A percentile compares a stretch with the other conserved stretches of the same genome.
Evolutionary conservation across 53 echinoderm and acorn worm genomes (phyloP).

Genomic region (Glandiceps talaboti): DNA sequence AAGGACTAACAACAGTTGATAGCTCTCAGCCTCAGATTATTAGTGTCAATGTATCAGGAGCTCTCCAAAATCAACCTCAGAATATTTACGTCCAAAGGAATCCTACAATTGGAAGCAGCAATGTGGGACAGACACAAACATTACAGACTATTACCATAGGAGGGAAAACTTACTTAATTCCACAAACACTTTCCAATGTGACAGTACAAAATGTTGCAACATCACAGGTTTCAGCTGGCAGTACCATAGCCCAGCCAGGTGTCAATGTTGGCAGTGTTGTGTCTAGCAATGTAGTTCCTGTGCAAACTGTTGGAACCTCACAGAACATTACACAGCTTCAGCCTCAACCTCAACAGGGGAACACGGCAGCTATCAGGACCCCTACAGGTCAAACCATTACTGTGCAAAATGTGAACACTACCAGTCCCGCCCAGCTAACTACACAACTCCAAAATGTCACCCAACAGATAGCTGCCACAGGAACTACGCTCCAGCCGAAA

Average conservation of each 20-base stretch:
- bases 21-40: not conserved
- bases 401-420: not conserved
- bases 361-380: not conserved
- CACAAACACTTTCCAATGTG: not conserved
- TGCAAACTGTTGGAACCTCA: not conserved
- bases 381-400: not conserved
- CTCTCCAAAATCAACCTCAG: not conserved
- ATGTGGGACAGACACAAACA: not conserved
- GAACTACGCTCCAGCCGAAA: not conserved
- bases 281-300: not conserved
- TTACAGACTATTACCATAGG: not conserved
- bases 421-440: not conserved
- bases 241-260: not conserved
- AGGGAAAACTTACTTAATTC: not conserved
- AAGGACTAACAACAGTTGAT: not conserved
- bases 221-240: not conserved
- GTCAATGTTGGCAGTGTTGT: not conserved
- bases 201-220: not conserved
- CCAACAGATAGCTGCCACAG: not conserved
- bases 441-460: not conserved
- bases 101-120: not conserved
- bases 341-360: not conserved
- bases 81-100: not conserved
- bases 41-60: not conserved
- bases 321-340: not conserved